A percentile compares a stretch with the other conserved stretches of the same genome.
phyloP scores from a whole-genome alignment of 1,140 invertebrate species.

The Sminthurinus signatus region DNA sequence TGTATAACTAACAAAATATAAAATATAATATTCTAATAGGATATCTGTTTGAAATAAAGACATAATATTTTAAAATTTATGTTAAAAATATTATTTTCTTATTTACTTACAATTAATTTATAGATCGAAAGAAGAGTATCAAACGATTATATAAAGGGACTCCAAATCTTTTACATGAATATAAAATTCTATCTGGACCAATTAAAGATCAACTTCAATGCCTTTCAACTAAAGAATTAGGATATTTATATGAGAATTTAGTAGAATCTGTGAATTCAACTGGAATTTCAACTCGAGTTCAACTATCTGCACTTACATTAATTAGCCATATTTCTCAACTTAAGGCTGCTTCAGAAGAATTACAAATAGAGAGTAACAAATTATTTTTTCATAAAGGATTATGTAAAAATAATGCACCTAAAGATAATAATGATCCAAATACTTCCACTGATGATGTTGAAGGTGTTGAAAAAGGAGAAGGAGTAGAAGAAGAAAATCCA shows the following conservation, averaged over 20 bases:
- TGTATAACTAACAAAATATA: too few relatives aligned
- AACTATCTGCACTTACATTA: not conserved
- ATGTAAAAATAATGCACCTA: too few relatives aligned
- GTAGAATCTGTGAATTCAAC: not conserved
- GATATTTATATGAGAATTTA: too few relatives aligned
- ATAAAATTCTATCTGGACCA: not conserved
- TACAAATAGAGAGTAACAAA: not conserved
- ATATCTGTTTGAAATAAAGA: not conserved
- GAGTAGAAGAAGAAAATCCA: not conserved
- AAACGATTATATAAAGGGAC: not conserved
- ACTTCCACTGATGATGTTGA: not conserved
- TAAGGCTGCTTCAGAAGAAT: not conserved
- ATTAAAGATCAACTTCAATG: not conserved
- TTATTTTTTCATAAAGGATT: constrained; percentile 5
- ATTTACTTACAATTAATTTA: not conserved
- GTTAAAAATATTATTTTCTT: not conserved
- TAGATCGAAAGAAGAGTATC: constrained; percentile 1
- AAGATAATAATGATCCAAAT: too few relatives aligned
- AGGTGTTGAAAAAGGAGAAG: not conserved
- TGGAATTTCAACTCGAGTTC: not conserved
- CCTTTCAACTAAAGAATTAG: constrained; percentile 2
- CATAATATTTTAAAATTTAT: not conserved
- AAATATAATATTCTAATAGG: too few relatives aligned
- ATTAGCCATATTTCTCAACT: not conserved
- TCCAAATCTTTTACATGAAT: constrained; percentile 6